Base-by-base conservation (phyloP, 2,888 invertebrate species). In the Folsomia manolachei region DNA sequence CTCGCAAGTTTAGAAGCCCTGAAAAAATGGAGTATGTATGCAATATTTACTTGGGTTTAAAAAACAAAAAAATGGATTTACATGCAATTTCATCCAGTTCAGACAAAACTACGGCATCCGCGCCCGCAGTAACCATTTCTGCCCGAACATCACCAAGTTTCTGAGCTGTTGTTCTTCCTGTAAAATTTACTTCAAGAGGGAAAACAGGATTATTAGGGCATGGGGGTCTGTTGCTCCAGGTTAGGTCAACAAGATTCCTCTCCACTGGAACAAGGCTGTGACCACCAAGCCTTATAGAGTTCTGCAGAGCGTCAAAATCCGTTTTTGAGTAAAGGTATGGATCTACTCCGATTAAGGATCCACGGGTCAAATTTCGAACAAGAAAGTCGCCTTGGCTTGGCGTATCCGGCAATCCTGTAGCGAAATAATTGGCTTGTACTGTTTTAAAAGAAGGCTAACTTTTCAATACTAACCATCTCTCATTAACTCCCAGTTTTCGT, bases 41-140 rank as follows among this genome's bases (percentile, higher is more conserved):
- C 14, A 27, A 2, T 2, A 14, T 1, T 2, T 11, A 27, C 21
- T 11, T 4, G 4, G 4, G 2, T 7, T 24, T 25, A 26, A 11
- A 23, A 63, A 19, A 11, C 4, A 60, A 25, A 27, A 60, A 71
- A 25, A 18, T 23, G 18, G 19, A 86, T 88, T 86, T 82, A 89
- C 92, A 95, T 2, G 95, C 95, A 51, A 95, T 88, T 83, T 95
- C 94, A 82, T 95, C 95, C 62, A 95, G 84, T 0, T 91, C 90
- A 0, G 92, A 90, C 51, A 95, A 82, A 2, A 95, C 87, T 0
- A 93, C 84, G 0, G 88, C 85, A 0, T 87, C 85, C 0, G 88
- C 90, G 63, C 88, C 87, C 81, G 89, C 89, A 75, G 90, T 88
- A 4, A 82, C 82, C 89, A 95, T 90, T 81, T 88, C 86, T 63